Evolutionary conservation across 2,888 invertebrate species (phyloP).

Genomic region (Diarsia mendica): DNA sequence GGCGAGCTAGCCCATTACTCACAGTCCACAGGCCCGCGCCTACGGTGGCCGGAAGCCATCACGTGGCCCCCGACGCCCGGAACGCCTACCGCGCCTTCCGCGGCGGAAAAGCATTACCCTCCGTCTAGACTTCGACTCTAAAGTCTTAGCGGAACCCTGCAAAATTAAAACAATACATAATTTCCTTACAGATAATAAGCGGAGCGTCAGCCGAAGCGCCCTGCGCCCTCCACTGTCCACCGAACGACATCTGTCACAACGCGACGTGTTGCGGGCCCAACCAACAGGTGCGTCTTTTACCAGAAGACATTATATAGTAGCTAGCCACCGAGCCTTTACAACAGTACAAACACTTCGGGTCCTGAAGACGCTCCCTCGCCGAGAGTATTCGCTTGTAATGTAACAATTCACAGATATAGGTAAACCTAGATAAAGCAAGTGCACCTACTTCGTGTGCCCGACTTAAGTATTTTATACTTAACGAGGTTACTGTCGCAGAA

Average conservation of each 20-base stretch:
- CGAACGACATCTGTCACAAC: slow-evolving; percentile 95
- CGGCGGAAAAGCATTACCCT: neutral
- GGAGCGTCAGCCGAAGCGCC: slow-evolving; percentile 89
- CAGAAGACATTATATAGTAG: slow-evolving; percentile 62
- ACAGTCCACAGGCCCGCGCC: too few relatives aligned
- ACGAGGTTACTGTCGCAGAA: too few relatives aligned
- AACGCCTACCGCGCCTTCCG: too few relatives aligned
- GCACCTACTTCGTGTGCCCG: too few relatives aligned
- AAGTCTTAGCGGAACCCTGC: neutral
- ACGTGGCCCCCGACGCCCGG: too few relatives aligned
- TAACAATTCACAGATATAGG: neutral
- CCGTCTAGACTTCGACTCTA: neutral
- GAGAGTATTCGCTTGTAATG: neutral
- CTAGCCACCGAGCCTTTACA: slow-evolving; percentile 47
- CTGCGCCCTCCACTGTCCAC: slow-evolving; percentile 97
- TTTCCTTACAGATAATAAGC: slow-evolving; percentile 76
- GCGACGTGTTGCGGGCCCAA: slow-evolving; percentile 97
- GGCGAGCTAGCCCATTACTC: too few relatives aligned
- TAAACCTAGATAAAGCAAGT: too few relatives aligned
- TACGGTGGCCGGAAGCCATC: too few relatives aligned
- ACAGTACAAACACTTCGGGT: slow-evolving; percentile 43
- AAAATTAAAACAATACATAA: neutral
- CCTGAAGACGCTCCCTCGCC: slow-evolving; percentile 6
- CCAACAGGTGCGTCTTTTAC: slow-evolving; percentile 91
- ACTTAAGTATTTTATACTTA: too few relatives aligned